These are phyloP conservation scores for Furnarius figulus DNA, from an alignment of 2,113 vertebrate species.

Conservation along the genomic window DNA sequence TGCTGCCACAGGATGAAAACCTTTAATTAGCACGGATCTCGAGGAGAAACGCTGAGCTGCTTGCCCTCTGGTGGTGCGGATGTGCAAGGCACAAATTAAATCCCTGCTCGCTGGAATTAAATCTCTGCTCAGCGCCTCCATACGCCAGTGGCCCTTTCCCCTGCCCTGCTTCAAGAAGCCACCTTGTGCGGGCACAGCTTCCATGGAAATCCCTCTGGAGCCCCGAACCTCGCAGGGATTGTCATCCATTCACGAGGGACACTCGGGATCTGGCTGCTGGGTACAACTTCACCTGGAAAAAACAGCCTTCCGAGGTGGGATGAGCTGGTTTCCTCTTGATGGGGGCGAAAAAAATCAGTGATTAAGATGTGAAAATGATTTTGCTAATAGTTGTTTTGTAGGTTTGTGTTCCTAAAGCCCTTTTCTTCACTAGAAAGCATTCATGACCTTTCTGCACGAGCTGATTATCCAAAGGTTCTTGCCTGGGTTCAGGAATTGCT, in stretches of 20 bases:
- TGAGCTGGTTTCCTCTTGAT: background rate
- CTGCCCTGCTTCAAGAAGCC: background rate
- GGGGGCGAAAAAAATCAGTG: rapidly evolving
- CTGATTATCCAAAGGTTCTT: background rate
- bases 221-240: background rate
- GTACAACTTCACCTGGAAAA: background rate
- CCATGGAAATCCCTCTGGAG: background rate
- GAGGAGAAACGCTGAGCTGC: background rate
- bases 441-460: background rate
- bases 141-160: rapidly evolving
- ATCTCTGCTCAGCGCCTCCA: rapidly evolving
- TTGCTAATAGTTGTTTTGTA: background rate
- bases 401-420: background rate
- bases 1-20: rapidly evolving
- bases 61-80: conserved; percentile 19
- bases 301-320: rapidly evolving
- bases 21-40: rapidly evolving
- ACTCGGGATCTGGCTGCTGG: rapidly evolving
- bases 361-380: background rate
- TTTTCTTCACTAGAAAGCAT: background rate
- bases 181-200: background rate
- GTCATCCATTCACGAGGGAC: rapidly evolving
- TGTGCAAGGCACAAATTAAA: background rate
- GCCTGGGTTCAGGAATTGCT: background rate
- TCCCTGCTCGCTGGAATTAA: background rate